phyloP scores from a whole-genome alignment of 2,888 invertebrate species.

The Orthosia gothica region DNA sequence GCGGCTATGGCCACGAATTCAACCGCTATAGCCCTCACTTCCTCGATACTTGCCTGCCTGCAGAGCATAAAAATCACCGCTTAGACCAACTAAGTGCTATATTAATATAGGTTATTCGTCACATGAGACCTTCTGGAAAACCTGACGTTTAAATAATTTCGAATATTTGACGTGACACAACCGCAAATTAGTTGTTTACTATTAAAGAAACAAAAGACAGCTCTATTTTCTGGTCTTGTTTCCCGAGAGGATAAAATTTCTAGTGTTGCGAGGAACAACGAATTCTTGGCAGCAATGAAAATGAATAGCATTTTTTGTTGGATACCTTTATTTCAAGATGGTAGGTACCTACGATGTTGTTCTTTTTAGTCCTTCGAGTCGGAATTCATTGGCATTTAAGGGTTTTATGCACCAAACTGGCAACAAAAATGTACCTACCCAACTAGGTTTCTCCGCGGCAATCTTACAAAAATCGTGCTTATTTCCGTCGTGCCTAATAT shows the following conservation, averaged over 20 bases:
- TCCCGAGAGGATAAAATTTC: constrained; percentile 33
- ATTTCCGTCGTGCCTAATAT: no score
- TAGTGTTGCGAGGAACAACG: constrained; percentile 28
- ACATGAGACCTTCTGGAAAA: constrained; percentile 28
- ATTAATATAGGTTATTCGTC: constrained; percentile 41
- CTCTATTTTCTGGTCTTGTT: constrained; percentile 34
- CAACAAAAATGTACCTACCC: no score
- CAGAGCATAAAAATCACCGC: constrained; percentile 29
- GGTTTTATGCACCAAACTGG: no score
- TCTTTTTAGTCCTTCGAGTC: no score
- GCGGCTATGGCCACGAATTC: no score
- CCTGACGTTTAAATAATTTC: constrained; percentile 48
- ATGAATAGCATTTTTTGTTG: constrained; percentile 40
- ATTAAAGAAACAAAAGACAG: constrained; percentile 26
- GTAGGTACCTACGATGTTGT: background rate
- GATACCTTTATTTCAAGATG: no score
- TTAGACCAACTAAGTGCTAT: constrained; percentile 5
- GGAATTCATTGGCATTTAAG: no score
- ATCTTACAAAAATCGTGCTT: no score
- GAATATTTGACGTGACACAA: constrained; percentile 42
- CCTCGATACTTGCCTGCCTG: constrained; percentile 41
- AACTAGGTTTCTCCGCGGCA: no score
- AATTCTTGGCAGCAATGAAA: constrained; percentile 14
- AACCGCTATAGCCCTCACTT: background rate
- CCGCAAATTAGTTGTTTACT: constrained; percentile 35